phyloP scores from a whole-genome alignment of 2,888 invertebrate species.

The Drosophila kuntzei region DNA sequence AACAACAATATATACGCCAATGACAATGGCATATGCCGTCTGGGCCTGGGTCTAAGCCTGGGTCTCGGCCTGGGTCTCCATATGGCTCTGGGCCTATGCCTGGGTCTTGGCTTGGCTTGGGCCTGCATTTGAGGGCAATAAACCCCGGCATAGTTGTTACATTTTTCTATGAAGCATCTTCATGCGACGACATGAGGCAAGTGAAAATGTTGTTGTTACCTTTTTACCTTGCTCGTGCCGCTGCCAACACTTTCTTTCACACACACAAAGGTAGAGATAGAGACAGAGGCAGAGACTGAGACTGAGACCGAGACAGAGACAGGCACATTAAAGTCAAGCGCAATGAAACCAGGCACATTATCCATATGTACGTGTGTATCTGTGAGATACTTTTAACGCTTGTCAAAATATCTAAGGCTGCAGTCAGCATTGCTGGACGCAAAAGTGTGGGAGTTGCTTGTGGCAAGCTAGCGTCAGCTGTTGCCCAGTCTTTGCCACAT shows the following conservation, averaged over 20 bases:
- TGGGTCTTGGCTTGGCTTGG: slow-evolving; percentile 26
- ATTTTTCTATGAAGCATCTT: slow-evolving; percentile 69
- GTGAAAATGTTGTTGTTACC: slow-evolving; percentile 78
- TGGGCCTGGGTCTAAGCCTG: slow-evolving; percentile 38
- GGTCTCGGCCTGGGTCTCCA: slow-evolving; percentile 28
- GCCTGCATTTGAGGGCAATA: slow-evolving; percentile 67
- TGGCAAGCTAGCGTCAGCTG: slow-evolving; percentile 58
- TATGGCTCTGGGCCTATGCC: neutral
- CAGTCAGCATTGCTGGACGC: slow-evolving; percentile 46
- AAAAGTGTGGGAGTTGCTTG: slow-evolving; percentile 81
- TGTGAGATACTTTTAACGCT: slow-evolving; percentile 72
- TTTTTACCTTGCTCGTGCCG: slow-evolving; percentile 64
- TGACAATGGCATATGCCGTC: slow-evolving; percentile 69
- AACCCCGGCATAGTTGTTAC: slow-evolving; percentile 62
- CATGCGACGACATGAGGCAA: slow-evolving; percentile 65
- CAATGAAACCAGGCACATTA: slow-evolving; percentile 38
- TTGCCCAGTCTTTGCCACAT: slow-evolving; percentile 45
- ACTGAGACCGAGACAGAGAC: neutral
- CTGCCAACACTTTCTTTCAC: slow-evolving; percentile 67
- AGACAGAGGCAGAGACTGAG: slow-evolving; percentile 4
- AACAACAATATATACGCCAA: slow-evolving; percentile 47
- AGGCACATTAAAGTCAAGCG: slow-evolving; percentile 16
- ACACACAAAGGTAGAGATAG: slow-evolving; percentile 29
- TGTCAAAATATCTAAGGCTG: slow-evolving; percentile 63
- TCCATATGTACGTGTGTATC: slow-evolving; percentile 38